Percentiles rank a stretch among this genome's conserved stretches.
These are phyloP conservation scores for Diplazon laetatorius DNA, from an alignment of 2,888 invertebrate species.

Conservation along the genomic window DNA sequence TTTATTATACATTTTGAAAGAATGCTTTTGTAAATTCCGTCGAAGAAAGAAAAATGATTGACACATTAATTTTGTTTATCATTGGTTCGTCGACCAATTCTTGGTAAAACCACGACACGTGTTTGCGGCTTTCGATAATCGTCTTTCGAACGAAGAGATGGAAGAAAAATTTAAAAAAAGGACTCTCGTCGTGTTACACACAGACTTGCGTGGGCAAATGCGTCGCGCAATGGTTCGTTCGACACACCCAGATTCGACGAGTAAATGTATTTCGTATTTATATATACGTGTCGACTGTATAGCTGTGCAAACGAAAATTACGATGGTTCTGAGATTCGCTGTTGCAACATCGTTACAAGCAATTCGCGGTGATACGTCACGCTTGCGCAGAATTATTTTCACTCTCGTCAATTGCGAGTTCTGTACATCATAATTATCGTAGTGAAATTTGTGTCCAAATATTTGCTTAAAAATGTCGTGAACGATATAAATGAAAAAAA, in stretches of 20 bases:
- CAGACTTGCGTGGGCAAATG: slow-evolving; percentile 43
- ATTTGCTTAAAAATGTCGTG: no score
- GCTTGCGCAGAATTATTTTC: not conserved
- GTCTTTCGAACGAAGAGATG: not conserved
- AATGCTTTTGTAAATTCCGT: no score
- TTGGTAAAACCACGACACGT: not conserved
- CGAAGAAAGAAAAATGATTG: no score
- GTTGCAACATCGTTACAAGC: slow-evolving; percentile 46
- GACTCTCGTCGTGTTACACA: slow-evolving; percentile 13
- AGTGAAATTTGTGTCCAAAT: not conserved
- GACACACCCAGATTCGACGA: slow-evolving; percentile 54
- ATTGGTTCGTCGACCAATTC: not conserved
- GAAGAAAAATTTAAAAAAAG: no score
- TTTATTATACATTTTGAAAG: no score
- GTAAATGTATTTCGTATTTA: slow-evolving; percentile 27
- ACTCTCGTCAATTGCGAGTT: not conserved
- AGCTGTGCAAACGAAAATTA: slow-evolving; percentile 36
- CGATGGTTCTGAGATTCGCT: slow-evolving; percentile 21
- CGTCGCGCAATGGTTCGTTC: slow-evolving; percentile 21
- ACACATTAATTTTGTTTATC: not conserved
- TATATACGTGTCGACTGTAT: slow-evolving; percentile 32
- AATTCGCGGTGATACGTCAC: slow-evolving; percentile 27
- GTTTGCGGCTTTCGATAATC: not conserved
- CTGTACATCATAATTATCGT: not conserved
- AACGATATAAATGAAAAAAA: no score